Evolutionary conservation across 2,888 invertebrate genomes (phyloP), one percentile per base, ranked within the genome.

Genomic region (Orchesella flavescens): DNA sequence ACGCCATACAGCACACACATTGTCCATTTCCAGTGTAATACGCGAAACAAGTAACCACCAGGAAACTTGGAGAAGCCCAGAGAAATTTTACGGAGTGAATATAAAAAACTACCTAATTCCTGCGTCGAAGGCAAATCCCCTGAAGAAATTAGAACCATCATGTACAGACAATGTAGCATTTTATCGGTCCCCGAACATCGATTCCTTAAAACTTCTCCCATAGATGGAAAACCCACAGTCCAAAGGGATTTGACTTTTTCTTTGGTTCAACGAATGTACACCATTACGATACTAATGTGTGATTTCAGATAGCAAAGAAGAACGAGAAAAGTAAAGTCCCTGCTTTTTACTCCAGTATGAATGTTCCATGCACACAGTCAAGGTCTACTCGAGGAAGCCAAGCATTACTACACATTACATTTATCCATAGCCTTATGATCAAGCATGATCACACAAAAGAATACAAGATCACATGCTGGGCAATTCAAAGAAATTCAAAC

Each of bases 401-500:
- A 57, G 55, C 46, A 71, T 55, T 71, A 17, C n/a, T n/a, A n/a
- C n/a, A n/a, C 17, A 24, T 71, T 57, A 57, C 55, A 46, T n/a
- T n/a, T 12, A 34, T 23, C 65, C 57, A 34, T 71, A 24, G 57
- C 71, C 43, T 73, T 73, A 73, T 44, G 73, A 73, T 73, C 73
- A 73, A 61, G 21, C 61, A 44, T 61, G 73, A 61, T 77, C 66
- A 66, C 44, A 66, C 57, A 71, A 73, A 63, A 44, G 74, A 86
- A 74, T 72, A 82, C 76, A 77, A 71, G 84, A 83, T 63, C 81
- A 61, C 86, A 82, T 77, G 83, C 86, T 85, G 86, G 61, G 86
- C 68, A 81, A 84, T 86, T 79, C 79, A 61, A 86, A 78, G 82
- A 84, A 84, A 83, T 76, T 83, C 78, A 83, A 83, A 84, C 78